Percentiles rank a stretch among this genome's conserved stretches.
Evolutionary conservation across 2,797 vertebrate genomes (phyloP).

Genomic region (Carduelis carduelis): DNA sequence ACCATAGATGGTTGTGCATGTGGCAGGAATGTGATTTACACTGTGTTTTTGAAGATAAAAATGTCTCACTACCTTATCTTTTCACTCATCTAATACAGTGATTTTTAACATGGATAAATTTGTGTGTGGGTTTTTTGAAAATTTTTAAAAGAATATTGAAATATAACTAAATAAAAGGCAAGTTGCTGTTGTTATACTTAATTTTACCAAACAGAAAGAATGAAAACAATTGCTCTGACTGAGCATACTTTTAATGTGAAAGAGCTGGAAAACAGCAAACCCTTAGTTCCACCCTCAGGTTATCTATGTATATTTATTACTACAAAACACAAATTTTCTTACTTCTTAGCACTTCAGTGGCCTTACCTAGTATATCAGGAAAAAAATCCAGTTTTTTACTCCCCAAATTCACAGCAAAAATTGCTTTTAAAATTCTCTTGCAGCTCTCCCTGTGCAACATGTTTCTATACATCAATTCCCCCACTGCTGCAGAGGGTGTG

Average conservation of each 20-base stretch:
- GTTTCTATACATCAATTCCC: background rate
- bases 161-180: background rate
- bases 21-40: background rate
- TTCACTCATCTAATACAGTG: background rate
- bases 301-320: background rate
- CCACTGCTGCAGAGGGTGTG: background rate
- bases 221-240: background rate
- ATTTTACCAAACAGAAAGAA: background rate
- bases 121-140: background rate
- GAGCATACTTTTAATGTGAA: background rate
- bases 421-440: background rate
- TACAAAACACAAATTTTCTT: background rate
- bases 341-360: background rate
- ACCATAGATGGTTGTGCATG: background rate
- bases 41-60: background rate
- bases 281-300: background rate
- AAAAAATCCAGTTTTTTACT: background rate
- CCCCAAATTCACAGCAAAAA: background rate
- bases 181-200: background rate
- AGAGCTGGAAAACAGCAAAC: background rate
- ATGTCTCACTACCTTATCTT: background rate
- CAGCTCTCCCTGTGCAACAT: background rate
- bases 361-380: background rate
- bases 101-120: background rate
- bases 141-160: background rate